Percentiles rank a stretch among this genome's conserved stretches.
Evolutionary conservation across 2,888 invertebrate species (phyloP).

Genomic region (Chalcis sispes): DNA sequence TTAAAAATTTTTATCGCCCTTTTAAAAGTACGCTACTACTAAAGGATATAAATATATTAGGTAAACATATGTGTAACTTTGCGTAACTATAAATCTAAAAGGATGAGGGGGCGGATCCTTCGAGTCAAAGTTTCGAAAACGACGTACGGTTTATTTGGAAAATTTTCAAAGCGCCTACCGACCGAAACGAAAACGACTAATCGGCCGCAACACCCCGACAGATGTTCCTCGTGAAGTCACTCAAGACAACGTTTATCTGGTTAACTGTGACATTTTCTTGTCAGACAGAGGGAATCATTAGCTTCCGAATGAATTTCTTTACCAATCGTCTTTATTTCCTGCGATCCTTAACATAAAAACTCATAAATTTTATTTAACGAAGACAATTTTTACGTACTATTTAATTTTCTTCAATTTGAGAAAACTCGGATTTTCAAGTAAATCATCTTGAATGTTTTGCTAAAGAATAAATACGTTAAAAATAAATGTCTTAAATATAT

Average conservation of each 20-base stretch:
- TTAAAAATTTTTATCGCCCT: too few relatives aligned
- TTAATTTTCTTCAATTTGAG: not conserved
- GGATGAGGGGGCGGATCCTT: conserved; percentile 70
- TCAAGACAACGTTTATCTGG: conserved; percentile 36
- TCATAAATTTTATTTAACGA: conserved; percentile 42
- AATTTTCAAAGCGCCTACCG: conserved; percentile 43
- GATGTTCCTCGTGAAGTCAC: conserved; percentile 62
- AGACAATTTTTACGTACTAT: not conserved
- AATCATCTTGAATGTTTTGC: too few relatives aligned
- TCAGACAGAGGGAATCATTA: conserved; percentile 46
- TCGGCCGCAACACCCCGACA: conserved; percentile 66
- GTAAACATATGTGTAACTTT: conserved; percentile 64
- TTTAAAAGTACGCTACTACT: too few relatives aligned
- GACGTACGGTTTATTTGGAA: conserved; percentile 37
- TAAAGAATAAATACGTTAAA: too few relatives aligned
- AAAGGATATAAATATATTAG: too few relatives aligned
- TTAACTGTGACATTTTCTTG: conserved; percentile 34
- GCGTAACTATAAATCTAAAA: conserved; percentile 69
- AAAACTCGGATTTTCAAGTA: too few relatives aligned
- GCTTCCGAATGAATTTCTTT: conserved; percentile 31
- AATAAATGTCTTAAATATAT: too few relatives aligned
- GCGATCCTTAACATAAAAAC: too few relatives aligned
- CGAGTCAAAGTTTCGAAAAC: conserved; percentile 51
- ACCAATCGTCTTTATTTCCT: conserved; percentile 3
- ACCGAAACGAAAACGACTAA: conserved; percentile 61